Evolutionary conservation across 2,888 invertebrate species (phyloP), one percentile per base, ranked within the genome.

Genomic region (Salpingus planirostris): DNA sequence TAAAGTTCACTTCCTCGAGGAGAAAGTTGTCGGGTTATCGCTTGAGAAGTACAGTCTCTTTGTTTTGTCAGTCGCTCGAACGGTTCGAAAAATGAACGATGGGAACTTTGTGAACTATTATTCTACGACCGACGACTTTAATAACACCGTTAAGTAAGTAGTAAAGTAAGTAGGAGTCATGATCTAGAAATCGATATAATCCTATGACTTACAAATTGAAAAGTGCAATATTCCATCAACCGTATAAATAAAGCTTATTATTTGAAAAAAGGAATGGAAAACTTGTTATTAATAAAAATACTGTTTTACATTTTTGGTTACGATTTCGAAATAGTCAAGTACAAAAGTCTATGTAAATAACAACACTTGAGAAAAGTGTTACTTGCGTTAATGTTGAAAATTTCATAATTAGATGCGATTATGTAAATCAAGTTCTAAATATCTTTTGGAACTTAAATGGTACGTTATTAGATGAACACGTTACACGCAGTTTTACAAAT

Each of bases 101-200:
- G 38, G 28, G 38, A 38, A 38, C 38, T 31, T 23, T 14, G 38
- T 38, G 38, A 38, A 35, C 38, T 35, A 38, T 38, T 31, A 31
- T 34, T 21, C 26, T 24, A 8, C 5, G 11, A 24, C 25, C 11
- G 24, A 28, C n/a, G n/a, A n/a, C n/a, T n/a, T n/a, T 35, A 35
- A 35, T 35, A 35, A 35, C 27, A 24, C 18, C 8, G 18, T 5
- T 18, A 22, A 21, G 11, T 15, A 13, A 12, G 24, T 11, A 8
- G 8, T 27, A 11, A 14, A 34, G n/a, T n/a, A n/a, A n/a, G n/a
- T n/a, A n/a, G n/a, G n/a, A n/a, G 35, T 34, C 38, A 35, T 38
- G 38, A 38, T 38, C 38, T 38, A 38, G 38, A 38, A 38, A 38
- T 38, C 38, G 18, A 18, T 8, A 18, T 18, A 18, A 18, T 18